Evolutionary conservation across 1,140 invertebrate genomes (phyloP), one percentile per base, ranked within the genome.

Genomic region (Cyphomyrmex costatus): DNA sequence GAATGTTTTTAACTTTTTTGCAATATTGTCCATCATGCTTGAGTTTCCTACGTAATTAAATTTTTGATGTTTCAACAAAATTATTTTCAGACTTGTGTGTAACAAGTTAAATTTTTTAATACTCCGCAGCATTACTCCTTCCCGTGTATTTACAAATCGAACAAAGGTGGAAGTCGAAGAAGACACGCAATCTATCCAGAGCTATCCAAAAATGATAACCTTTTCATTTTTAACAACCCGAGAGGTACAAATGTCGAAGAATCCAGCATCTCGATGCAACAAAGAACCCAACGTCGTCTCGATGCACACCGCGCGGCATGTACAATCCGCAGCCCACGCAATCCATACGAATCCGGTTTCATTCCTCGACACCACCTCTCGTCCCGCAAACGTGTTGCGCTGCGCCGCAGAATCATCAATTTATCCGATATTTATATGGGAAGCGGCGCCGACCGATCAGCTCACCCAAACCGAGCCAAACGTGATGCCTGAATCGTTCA

Each of bases 341-440:
- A 60, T 70, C 21, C n/a, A 42, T 42, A 46, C 36, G 68, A 83
- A 83, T 73, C 79, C 79, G 79, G 68, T 83, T 83, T 83, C 79
- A 21, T 73, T 24, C 24, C 68, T 60, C 36, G 24, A 19, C 78
- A 30, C 19, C 24, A 2, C 24, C 36, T 19, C 60, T 42, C 63
- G 7, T 27, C 66, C 49, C 30, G 63, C 77, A 14, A 10, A 27
- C 24, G 19, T 58, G 77, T 68, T 63, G 61, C 53, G 21, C 33
- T 16, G 61, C 65, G 77, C 27, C 4, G 10, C 65, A 56, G 49
- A 71, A 82, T 73, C 36, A 74, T 83, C 68, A 74, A 63, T 61
- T 83, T 74, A 74, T 83, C n/a, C 53, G 68, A 74, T 60, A 83
- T 83, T 83, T 83, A 83, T 73, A 60, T 3, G 12, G 10, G 24